Percentiles rank a stretch among this genome's conserved stretches.
phyloP scores from a whole-genome alignment of 2,888 invertebrate species.

The Endomychus coccineus region DNA sequence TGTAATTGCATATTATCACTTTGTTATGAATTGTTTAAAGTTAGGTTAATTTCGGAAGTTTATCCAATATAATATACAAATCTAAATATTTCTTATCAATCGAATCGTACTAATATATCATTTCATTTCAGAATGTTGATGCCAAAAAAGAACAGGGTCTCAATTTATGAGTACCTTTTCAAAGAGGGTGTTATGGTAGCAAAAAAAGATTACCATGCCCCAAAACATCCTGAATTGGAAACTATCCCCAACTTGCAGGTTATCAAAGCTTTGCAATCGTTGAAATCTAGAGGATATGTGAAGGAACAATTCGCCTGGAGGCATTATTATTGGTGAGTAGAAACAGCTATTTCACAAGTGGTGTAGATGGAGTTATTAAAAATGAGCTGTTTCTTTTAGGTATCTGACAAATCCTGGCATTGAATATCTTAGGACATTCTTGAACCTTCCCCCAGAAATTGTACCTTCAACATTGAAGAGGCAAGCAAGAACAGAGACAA shows the following conservation, averaged over 20 bases:
- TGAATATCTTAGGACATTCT: conserved; percentile 87
- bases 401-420: conserved; percentile 98
- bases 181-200: conserved; percentile 99
- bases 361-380: background rate
- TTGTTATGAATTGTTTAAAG: too few species aligned
- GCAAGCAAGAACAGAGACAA: conserved; percentile 78
- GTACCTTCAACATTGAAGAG: conserved; percentile 96
- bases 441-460: conserved; percentile 97
- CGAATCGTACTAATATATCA: too few species aligned
- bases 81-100: too few species aligned
- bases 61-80: too few species aligned
- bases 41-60: too few species aligned
- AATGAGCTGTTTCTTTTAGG: conserved; percentile 37
- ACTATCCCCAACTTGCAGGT: conserved; percentile 96
- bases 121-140: conserved; percentile 98
- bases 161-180: conserved; percentile 96
- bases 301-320: conserved; percentile 99
- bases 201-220: conserved; percentile 95
- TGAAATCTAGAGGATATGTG: conserved; percentile 96
- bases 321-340: conserved; percentile 88
- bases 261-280: conserved; percentile 93
- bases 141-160: conserved; percentile 95
- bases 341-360: background rate
- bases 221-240: conserved; percentile 95
- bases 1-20: too few species aligned